Base-by-base conservation (phyloP, 2,113 vertebrate species). In the Neoarius graeffei region DNA sequence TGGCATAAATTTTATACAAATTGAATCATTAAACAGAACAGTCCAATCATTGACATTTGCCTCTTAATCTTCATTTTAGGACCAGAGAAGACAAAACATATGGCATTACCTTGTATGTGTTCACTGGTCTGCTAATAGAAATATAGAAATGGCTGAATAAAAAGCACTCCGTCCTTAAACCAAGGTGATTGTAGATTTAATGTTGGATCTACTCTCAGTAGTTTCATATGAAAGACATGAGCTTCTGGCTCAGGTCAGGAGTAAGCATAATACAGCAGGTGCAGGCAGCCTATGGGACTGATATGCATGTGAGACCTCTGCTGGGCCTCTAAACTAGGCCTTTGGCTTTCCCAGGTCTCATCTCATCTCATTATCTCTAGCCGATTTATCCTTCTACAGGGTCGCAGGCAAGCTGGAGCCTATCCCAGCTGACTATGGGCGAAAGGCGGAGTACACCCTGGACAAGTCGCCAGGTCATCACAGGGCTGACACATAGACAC, bases 181-280 rank as follows among this genome's bases (percentile, higher is more conserved):
- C 54, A 25, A 67, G 57, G 48, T 56, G 10, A 5, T 52, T 62
- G 42, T 74, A n/a, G 27, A 59, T 62, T 60, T 50, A 27, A 57
- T 85, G 57, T 81, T 82, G 57, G 30, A 13, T 5, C 27, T 60
- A 5, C 50, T 84, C 10, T 60, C 54, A 48, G 30, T 42, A 48
- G 20, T 59, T 76, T 54, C 30, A 66, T 54, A 35, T 57, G 30
- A 87, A 64, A 71, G 19, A 54, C 67, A 23, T 20, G 19, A 50
- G 23, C 56, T 48, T 64, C 71, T 74, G 84, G 54, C 20, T 60
- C 71, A 54, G 27, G 10, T 56, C 50, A 84, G 7, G 9, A 84
- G 56, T 54, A 69, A 52, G 48, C 64, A 42, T 59, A 54, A 35
- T 27, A 84, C 30, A 79, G 81, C 85, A 89, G 85, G 89, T 90